Evolutionary conservation across 2,113 vertebrate species (phyloP).

Genomic region (Ammodytes dubius): DNA sequence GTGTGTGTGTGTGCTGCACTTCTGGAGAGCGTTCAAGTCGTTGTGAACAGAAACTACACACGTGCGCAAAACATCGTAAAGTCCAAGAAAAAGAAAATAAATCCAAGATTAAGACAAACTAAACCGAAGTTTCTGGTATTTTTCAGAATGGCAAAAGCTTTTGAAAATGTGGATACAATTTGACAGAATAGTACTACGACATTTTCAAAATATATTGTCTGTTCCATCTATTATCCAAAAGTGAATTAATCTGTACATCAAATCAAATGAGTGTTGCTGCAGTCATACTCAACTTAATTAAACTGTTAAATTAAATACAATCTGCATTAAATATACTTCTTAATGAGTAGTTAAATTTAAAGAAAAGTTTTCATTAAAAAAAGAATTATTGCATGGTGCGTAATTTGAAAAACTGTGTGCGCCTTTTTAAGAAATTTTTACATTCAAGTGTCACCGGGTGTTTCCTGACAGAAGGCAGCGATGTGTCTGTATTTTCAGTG

Average conservation of each 20-base stretch:
- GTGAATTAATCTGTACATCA: too few relatives aligned
- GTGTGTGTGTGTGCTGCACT: background rate
- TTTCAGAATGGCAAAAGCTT: background rate
- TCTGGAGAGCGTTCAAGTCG: background rate
- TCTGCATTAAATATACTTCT: background rate
- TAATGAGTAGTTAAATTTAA: background rate
- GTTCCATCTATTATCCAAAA: too few relatives aligned
- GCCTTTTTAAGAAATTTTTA: slow-evolving; percentile 1
- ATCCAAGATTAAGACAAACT: too few relatives aligned
- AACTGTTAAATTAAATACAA: background rate
- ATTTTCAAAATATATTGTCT: too few relatives aligned
- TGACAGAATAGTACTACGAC: too few relatives aligned
- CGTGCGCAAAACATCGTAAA: background rate
- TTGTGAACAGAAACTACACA: background rate
- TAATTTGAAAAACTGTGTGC: background rate
- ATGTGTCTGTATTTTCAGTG: slow-evolving; percentile 18
- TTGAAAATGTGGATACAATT: background rate
- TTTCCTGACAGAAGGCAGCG: slow-evolving; percentile 46
- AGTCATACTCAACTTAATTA: background rate
- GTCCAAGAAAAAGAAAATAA: background rate
- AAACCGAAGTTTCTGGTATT: background rate
- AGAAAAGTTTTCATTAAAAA: background rate
- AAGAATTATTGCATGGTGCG: background rate
- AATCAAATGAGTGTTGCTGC: too few relatives aligned
- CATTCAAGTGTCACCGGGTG: slow-evolving; percentile 46